Percentiles rank a stretch among this genome's conserved stretches.
These are phyloP conservation scores for Capitulum mitella DNA, from an alignment of 2,888 invertebrate species.

Conservation along the genomic window DNA sequence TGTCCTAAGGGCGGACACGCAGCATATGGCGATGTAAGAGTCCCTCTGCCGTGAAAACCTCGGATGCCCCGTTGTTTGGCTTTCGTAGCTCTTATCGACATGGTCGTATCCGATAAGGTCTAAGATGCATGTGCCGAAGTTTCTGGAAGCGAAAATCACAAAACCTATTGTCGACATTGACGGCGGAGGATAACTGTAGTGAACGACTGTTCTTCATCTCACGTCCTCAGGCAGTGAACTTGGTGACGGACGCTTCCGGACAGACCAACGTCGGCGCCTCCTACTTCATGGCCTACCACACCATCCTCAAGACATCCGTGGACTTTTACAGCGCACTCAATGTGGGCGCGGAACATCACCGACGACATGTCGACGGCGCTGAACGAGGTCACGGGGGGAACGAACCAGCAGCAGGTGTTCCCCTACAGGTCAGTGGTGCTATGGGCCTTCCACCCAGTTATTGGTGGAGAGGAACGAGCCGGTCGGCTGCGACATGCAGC, in stretches of 20 bases:
- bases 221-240: constrained; percentile 28
- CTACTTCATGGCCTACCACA: constrained; percentile 86
- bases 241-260: background rate
- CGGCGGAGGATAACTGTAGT: too few species aligned
- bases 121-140: too few species aligned
- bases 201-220: too few species aligned
- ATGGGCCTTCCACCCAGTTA: too few species aligned
- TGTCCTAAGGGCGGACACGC: constrained; percentile 83
- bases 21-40: constrained; percentile 51
- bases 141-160: too few species aligned
- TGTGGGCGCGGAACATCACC: constrained; percentile 65
- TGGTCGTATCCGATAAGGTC: too few species aligned
- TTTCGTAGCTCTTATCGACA: too few species aligned
- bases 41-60: too few species aligned
- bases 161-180: too few species aligned
- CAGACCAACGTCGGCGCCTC: constrained; percentile 54
- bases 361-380: constrained; percentile 65
- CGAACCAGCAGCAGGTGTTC: constrained; percentile 61
- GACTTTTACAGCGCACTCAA: constrained; percentile 77
- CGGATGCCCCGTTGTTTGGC: too few species aligned
- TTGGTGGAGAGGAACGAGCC: too few species aligned
- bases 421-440: constrained; percentile 75
- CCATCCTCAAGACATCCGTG: constrained; percentile 63
- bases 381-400: constrained; percentile 47
- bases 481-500: too few species aligned